Evolutionary conservation across 2,888 invertebrate genomes (phyloP).

Genomic region (Amphipyra tragopoginis): DNA sequence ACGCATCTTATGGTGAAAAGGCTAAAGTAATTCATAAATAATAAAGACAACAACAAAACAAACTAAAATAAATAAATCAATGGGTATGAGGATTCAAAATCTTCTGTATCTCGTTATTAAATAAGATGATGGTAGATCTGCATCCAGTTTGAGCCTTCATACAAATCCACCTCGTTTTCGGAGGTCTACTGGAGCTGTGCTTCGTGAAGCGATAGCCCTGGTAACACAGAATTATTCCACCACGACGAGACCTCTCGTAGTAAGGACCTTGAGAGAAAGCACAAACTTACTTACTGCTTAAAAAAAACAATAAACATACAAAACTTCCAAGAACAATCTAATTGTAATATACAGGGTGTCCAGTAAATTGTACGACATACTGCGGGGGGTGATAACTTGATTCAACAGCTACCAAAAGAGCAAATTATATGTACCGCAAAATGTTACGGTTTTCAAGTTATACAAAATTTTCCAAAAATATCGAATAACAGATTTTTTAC

Average conservation of each 20-base stretch:
- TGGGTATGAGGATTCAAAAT: slow-evolving; percentile 52
- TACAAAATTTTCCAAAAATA: no score
- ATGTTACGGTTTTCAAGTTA: no score
- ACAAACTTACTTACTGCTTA: not conserved
- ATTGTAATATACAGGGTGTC: no score
- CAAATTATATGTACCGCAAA: no score
- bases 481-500: no score
- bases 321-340: not conserved
- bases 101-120: slow-evolving; percentile 39
- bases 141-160: slow-evolving; percentile 51
- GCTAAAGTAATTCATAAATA: not conserved
- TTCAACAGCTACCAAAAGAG: no score
- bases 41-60: not conserved
- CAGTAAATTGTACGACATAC: no score
- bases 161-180: slow-evolving; percentile 56
- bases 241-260: slow-evolving; percentile 8
- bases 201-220: slow-evolving; percentile 27
- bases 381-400: no score
- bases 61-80: slow-evolving; percentile 11
- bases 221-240: slow-evolving; percentile 24
- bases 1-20: no score
- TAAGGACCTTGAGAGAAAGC: slow-evolving; percentile 8
- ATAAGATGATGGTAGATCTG: slow-evolving; percentile 50
- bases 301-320: not conserved
- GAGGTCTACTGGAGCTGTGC: slow-evolving; percentile 21